Base-by-base conservation (phyloP, 2,797 vertebrate genomes). In the Apogon talboti region DNA sequence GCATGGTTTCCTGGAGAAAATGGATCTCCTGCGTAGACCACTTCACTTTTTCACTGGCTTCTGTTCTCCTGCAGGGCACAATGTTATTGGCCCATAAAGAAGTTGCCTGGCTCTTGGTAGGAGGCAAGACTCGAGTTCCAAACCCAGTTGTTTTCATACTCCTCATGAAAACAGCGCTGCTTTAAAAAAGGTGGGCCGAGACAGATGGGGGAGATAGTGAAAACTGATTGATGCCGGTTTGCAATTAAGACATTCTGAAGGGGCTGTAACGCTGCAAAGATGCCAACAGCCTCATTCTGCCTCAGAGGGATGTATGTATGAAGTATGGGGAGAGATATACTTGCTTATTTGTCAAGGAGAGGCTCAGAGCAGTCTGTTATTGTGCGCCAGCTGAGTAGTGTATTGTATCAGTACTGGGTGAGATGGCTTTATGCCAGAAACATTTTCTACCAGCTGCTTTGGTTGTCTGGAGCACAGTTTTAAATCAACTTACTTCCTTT, bases 31-130 rank as follows among this genome's bases (percentile, higher is more conserved):
- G 37, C 42, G 42, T 71, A 56, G 72, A 69, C 67, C 44, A 54
- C 69, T 66, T 85, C 41, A 82, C 66, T 52, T 61, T 66, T 78
- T 64, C 54, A 21, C 66, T 40, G 62, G 62, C 74, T 67, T 67
- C 63, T 61, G 59, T 84, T 73, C 38, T 68, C 84, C 86, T 56
- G 68, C 73, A 81, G 79, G 83, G 76, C 71, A 78, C 54, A 38
- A 49, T 43, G 57, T 88, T 90, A 89, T 82, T 79, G 76, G 84
- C 70, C 54, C 69, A 84, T 85, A 83, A 89, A 90, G 64, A 83
- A 75, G 67, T 57, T 60, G 59, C 63, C 51, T 28, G 43, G 71
- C 63, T 85, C 69, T 80, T 75, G 40, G 61, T 54, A 57, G 73
- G 62, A 71, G 46, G 55, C 66, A 53, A 78, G 60, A 67, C 44